Evolutionary conservation across 2,797 vertebrate genomes (phyloP), one percentile per base, ranked within the genome.

Genomic region (Rhadinocentrus ornatus): DNA sequence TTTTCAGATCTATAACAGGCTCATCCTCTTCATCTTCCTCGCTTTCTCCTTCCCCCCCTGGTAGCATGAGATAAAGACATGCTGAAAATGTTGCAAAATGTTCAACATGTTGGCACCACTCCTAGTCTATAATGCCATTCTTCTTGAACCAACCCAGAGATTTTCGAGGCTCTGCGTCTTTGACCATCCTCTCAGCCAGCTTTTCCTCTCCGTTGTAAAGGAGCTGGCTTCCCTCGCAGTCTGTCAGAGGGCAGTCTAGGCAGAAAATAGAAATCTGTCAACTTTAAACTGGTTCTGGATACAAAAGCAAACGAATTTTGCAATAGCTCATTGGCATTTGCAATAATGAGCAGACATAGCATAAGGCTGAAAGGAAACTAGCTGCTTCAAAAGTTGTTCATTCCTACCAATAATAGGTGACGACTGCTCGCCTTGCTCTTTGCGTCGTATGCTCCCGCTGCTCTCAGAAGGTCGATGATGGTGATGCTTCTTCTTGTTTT

Each of bases 11-110:
- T 0, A 87, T 76, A 2, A 75, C 29, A 0, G 86, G 66, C 20
- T 97, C 96, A 10, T 97, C 96, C 1, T 96, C 96, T 27, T 97
- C 96, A 0, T 97, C 96, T 0, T 97, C 96, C 44, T 96, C 96
- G 2, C 96, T 96, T 24, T 97, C 96, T 26, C 87, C 69, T 78
- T 96, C 92, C 46, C 95, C 96, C 44, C 95, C 95, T 92, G 94
- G 85, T 63, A 52, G 18, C 56, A 68, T 0, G 31, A 3, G 8
- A 68, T 27, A 35, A n/a, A 63, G 52, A 26, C 15, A 70, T 3
- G 6, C 0, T 22, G 37, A 46, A 69, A 13, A 18, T 6, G 35
- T 71, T 20, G 64, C 0, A 29, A 32, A 58, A 58, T 20, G 4
- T 7, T 26, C 24, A 41, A 1, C 20, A 6, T 6, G 13, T 11